phyloP scores from a whole-genome alignment of 2,888 invertebrate species.

The Drosophila demipolita region DNA sequence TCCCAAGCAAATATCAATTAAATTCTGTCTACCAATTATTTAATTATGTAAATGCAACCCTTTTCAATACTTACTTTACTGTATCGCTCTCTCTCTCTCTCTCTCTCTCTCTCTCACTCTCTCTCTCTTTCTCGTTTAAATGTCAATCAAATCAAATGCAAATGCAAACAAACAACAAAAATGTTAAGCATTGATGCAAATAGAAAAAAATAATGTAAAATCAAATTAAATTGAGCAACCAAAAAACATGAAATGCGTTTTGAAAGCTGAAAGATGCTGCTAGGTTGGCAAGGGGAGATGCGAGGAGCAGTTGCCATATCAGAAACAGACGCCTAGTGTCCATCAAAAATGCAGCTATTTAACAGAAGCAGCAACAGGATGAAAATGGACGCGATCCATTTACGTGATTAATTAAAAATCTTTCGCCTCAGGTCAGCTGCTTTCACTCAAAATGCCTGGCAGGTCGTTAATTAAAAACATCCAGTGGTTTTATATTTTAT shows the following conservation, averaged over 20 bases:
- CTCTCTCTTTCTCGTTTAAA: constrained; percentile 16
- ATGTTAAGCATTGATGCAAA: constrained; percentile 34
- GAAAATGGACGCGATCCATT: constrained; percentile 35
- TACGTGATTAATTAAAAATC: constrained; percentile 71
- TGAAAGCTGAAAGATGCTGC: constrained; percentile 48
- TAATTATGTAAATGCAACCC: constrained; percentile 61
- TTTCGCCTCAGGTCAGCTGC: constrained; percentile 48
- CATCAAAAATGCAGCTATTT: constrained; percentile 74
- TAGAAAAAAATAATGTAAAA: constrained; percentile 32
- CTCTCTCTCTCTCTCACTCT: neutral
- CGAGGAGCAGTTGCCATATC: constrained; percentile 31
- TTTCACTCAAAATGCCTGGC: constrained; percentile 71
- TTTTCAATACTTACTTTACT: constrained; percentile 9
- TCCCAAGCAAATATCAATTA: constrained; percentile 43
- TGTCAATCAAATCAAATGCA: constrained; percentile 63
- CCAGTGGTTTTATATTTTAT: constrained; percentile 13
- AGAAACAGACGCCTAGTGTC: constrained; percentile 74
- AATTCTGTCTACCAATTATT: constrained; percentile 8
- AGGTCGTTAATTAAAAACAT: constrained; percentile 64
- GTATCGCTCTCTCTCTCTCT: neutral
- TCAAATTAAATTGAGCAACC: constrained; percentile 67
- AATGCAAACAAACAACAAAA: constrained; percentile 28
- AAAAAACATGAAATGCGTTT: constrained; percentile 55
- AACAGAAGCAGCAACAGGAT: constrained; percentile 32
- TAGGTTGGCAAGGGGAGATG: neutral